These are phyloP conservation scores for Drosophila rellima DNA, from an alignment of 2,888 invertebrate species.

Conservation along the genomic window DNA sequence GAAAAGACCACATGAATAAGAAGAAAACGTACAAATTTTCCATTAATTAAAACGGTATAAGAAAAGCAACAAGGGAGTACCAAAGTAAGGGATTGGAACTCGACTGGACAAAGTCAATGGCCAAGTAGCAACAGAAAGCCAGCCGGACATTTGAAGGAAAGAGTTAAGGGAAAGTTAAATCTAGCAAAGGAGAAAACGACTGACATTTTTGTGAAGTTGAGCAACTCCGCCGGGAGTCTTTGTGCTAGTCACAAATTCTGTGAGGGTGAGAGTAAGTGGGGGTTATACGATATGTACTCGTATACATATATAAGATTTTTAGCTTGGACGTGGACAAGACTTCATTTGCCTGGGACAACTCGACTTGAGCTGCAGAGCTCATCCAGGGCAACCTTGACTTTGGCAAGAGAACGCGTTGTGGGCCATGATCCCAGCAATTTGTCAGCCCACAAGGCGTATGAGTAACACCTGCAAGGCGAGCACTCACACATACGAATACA, in stretches of 20 bases:
- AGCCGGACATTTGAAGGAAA: slow-evolving; percentile 12
- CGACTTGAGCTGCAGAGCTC: slow-evolving; percentile 48
- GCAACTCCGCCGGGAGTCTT: slow-evolving; percentile 72
- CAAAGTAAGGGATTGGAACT: neutral
- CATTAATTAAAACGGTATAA: slow-evolving; percentile 78
- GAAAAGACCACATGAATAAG: slow-evolving; percentile 68
- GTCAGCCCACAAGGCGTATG: slow-evolving; percentile 64
- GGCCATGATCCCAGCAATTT: slow-evolving; percentile 68
- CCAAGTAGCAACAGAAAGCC: slow-evolving; percentile 14
- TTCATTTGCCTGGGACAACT: slow-evolving; percentile 38
- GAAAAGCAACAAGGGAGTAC: slow-evolving; percentile 56
- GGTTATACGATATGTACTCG: neutral
- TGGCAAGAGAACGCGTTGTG: slow-evolving; percentile 37
- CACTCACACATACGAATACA: slow-evolving; percentile 6
- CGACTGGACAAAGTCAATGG: slow-evolving; percentile 51
- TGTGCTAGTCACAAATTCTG: slow-evolving; percentile 9
- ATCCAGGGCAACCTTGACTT: slow-evolving; percentile 73
- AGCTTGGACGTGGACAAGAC: slow-evolving; percentile 36
- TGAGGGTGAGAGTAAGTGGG: neutral
- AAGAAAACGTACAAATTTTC: slow-evolving; percentile 76
- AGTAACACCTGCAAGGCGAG: slow-evolving; percentile 67
- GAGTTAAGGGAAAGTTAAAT: slow-evolving; percentile 16
- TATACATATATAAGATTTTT: slow-evolving; percentile 37
- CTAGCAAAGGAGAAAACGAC: slow-evolving; percentile 44
- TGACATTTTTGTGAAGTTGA: slow-evolving; percentile 74